These are phyloP conservation scores for Eueremaeus valkanovi DNA, from an alignment of 2,888 invertebrate genomes.

Conservation along the genomic window DNA sequence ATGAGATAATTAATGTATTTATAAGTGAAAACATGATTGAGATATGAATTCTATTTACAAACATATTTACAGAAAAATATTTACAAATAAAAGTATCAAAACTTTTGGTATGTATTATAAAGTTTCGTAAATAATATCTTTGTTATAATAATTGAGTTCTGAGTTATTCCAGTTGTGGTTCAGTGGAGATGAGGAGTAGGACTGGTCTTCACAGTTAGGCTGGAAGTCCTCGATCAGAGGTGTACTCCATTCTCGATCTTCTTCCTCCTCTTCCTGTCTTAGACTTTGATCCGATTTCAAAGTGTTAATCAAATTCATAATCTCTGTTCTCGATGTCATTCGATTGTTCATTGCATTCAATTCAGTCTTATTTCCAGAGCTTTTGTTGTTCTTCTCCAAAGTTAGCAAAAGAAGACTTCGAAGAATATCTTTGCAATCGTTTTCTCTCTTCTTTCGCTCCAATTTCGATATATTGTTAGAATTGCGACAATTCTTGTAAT, in stretches of 20 bases:
- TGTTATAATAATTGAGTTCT: slow-evolving; percentile 26
- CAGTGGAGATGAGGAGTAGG: background rate
- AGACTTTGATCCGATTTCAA: background rate
- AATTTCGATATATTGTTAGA: background rate
- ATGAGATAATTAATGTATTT: no score
- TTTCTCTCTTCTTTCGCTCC: background rate
- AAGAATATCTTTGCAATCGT: background rate
- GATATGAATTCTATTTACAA: no score
- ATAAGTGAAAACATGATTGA: no score
- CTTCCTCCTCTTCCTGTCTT: background rate
- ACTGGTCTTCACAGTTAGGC: background rate
- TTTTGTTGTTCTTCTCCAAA: background rate
- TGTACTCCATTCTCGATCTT: background rate
- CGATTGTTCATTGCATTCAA: background rate
- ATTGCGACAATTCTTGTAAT: background rate
- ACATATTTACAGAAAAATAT: no score
- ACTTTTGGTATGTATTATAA: no score
- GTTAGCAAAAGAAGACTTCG: background rate
- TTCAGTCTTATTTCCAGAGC: background rate
- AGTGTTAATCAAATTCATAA: background rate
- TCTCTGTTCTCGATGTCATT: background rate
- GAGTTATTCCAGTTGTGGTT: background rate
- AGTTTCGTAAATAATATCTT: background rate
- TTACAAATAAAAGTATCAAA: background rate
- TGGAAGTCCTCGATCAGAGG: slow-evolving; percentile 7